A percentile compares a stretch with the other conserved stretches of the same genome.
phyloP scores from a whole-genome alignment of 2,797 vertebrate genomes.

The Podarcis lilfordi region DNA sequence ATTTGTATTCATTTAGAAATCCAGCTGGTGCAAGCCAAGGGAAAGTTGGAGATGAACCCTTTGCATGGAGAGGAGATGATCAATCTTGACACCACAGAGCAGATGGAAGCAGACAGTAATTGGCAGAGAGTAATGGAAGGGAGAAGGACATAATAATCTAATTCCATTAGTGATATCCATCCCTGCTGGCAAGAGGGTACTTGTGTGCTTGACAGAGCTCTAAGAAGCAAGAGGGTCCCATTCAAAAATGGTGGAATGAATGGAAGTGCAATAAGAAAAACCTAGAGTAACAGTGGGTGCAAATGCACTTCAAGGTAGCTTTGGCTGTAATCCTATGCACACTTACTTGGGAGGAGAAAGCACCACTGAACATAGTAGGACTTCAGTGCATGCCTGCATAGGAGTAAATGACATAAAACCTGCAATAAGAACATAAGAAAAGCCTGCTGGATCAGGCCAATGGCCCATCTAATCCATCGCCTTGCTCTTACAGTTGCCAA shows the following conservation, averaged over 20 bases:
- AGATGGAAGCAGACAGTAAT: slow-evolving; percentile 35
- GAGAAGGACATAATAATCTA: slow-evolving; percentile 34
- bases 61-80: background rate
- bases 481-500: too few species aligned
- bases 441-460: too few species aligned
- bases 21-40: background rate
- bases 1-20: slow-evolving; percentile 32
- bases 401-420: background rate
- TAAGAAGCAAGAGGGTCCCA: background rate
- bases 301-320: background rate
- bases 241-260: background rate
- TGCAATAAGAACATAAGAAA: too few species aligned
- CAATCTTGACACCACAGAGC: slow-evolving; percentile 26
- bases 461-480: too few species aligned
- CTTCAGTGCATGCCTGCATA: background rate
- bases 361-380: background rate
- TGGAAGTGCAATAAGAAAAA: background rate
- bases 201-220: background rate
- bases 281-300: too few species aligned
- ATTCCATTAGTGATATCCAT: slow-evolving; percentile 26
- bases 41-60: slow-evolving; percentile 14
- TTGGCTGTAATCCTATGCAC: background rate
- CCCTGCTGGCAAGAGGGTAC: slow-evolving; percentile 3
- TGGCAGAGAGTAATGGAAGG: slow-evolving; percentile 32
- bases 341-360: background rate